phyloP scores from a whole-genome alignment of 2,888 invertebrate genomes.

The Leptinotarsa peninsularis region DNA sequence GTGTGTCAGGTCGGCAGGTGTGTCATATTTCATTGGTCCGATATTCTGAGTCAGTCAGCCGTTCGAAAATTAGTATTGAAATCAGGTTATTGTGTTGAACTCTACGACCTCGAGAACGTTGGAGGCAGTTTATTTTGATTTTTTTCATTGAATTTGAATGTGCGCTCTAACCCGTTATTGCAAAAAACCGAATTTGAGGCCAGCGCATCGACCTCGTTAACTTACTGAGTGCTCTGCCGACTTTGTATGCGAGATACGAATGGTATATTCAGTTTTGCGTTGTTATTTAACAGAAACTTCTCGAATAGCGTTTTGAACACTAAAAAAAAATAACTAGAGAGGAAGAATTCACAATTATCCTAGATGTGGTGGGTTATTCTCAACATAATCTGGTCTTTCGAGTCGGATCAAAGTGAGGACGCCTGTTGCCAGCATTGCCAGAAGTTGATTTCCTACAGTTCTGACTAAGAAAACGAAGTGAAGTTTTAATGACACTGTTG shows the following conservation, averaged over 20 bases:
- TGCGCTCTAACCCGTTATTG: neutral
- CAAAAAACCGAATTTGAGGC: neutral
- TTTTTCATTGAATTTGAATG: neutral
- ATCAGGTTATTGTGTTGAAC: slow-evolving; percentile 4
- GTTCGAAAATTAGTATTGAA: neutral
- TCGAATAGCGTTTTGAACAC: no score
- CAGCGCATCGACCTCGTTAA: slow-evolving; percentile 2
- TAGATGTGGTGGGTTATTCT: no score
- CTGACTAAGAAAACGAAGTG: no score
- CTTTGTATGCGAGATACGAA: neutral
- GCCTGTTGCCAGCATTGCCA: no score
- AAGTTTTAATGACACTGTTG: no score
- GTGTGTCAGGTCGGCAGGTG: slow-evolving; percentile 18
- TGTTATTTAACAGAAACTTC: no score
- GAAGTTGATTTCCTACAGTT: no score
- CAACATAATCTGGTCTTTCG: no score
- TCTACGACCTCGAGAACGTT: neutral
- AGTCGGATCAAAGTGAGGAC: no score
- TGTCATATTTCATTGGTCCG: slow-evolving; percentile 5
- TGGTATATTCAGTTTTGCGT: neutral
- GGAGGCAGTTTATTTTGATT: slow-evolving; percentile 8
- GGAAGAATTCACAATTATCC: no score
- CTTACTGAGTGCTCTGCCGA: neutral
- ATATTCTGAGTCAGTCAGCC: slow-evolving; percentile 7
- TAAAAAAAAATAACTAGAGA: no score